Evolutionary conservation across 2,113 vertebrate genomes (phyloP).

Genomic region (Pachypanchax playfairii): DNA sequence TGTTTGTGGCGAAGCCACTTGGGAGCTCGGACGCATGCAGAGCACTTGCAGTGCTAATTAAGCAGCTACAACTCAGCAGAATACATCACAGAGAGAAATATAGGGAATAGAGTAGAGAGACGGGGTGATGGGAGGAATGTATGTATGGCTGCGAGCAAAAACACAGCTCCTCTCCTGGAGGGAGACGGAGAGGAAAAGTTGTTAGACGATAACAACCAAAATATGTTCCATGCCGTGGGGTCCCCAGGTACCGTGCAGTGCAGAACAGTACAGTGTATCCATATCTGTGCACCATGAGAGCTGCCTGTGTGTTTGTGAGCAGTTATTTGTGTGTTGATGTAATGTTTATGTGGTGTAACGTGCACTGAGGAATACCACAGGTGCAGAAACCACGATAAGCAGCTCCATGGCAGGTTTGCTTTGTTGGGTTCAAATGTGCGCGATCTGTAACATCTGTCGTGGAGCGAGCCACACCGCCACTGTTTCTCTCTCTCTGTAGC

Average conservation of each 20-base stretch:
- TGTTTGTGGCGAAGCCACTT: conserved; percentile 31
- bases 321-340: not conserved
- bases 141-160: conserved; percentile 37
- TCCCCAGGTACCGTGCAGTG: conserved; percentile 17
- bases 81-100: conserved; percentile 59
- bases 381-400: conserved; percentile 47
- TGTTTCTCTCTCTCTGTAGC: conserved; percentile 17
- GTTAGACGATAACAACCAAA: conserved; percentile 31
- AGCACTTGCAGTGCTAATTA: conserved; percentile 72
- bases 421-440: conserved; percentile 32
- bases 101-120: conserved; percentile 38
- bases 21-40: conserved; percentile 63
- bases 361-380: conserved; percentile 31
- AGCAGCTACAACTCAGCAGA: conserved; percentile 66
- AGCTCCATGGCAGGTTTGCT: conserved; percentile 21
- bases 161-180: conserved; percentile 24
- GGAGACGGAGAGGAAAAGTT: conserved; percentile 23
- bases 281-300: conserved; percentile 11
- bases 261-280: conserved; percentile 33
- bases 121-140: conserved; percentile 35
- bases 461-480: conserved; percentile 6
- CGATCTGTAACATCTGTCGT: conserved; percentile 32
- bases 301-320: conserved; percentile 12
- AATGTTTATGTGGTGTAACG: conserved; percentile 23
- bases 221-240: conserved; percentile 28